These are phyloP conservation scores for Pollachius pollachius DNA, from an alignment of 2,113 vertebrate species.

Conservation along the genomic window DNA sequence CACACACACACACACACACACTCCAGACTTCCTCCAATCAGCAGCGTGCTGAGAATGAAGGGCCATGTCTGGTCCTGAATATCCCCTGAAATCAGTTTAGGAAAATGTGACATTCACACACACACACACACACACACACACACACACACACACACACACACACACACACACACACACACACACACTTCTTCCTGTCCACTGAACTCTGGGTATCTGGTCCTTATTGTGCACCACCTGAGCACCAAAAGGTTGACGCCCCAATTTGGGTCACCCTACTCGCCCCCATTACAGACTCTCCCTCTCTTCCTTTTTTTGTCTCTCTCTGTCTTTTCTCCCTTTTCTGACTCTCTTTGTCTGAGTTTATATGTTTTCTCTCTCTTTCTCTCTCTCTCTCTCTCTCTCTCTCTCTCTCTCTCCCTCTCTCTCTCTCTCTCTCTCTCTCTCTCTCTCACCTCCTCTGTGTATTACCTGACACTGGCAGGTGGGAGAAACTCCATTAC, in stretches of 20 bases:
- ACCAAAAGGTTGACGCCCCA: slow-evolving; percentile 65
- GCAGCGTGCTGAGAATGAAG: slow-evolving; percentile 50
- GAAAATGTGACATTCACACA: slow-evolving; percentile 34
- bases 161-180: not conserved
- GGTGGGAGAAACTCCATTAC: slow-evolving; percentile 69
- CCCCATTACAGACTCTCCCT: slow-evolving; percentile 43
- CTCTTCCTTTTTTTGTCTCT: not conserved
- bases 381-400: slow-evolving; percentile 20
- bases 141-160: not conserved
- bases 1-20: slow-evolving; percentile 18
- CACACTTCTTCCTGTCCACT: not conserved
- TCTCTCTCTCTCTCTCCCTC: slow-evolving; percentile 13
- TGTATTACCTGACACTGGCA: slow-evolving; percentile 65
- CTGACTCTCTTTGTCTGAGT: too few species aligned
- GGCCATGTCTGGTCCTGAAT: slow-evolving; percentile 60
- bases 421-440: slow-evolving; percentile 18
- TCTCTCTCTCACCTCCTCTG: slow-evolving; percentile 45
- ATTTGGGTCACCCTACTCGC: slow-evolving; percentile 64
- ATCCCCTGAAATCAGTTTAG: slow-evolving; percentile 69
- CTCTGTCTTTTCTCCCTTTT: too few species aligned
- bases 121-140: not conserved
- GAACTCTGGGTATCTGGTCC: slow-evolving; percentile 25
- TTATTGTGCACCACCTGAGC: slow-evolving; percentile 55
- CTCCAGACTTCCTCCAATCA: slow-evolving; percentile 57
- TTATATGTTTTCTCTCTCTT: not conserved